These are phyloP conservation scores for Endomychus coccineus DNA, from an alignment of 2,888 invertebrate species.

Conservation along the genomic window DNA sequence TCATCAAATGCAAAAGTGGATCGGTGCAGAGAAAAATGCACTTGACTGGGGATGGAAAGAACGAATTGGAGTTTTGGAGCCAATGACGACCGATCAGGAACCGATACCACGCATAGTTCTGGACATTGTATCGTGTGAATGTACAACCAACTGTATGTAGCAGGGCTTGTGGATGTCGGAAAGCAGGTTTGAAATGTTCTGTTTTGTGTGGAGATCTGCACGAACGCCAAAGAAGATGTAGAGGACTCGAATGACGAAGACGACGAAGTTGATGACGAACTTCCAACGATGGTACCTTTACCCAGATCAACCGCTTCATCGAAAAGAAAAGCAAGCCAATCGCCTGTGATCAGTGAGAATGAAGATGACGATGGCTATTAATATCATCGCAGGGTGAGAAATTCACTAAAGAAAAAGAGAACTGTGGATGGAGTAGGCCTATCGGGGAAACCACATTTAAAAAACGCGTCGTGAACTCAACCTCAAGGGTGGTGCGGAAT, in stretches of 20 bases:
- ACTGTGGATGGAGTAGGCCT: too few species aligned
- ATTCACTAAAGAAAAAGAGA: too few species aligned
- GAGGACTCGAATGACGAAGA: conserved; percentile 5
- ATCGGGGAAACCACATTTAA: too few species aligned
- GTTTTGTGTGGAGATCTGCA: conserved; percentile 3
- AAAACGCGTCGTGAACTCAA: too few species aligned
- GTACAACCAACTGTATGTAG: conserved; percentile 12
- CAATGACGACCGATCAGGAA: conserved; percentile 10
- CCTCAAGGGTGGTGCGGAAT: too few species aligned
- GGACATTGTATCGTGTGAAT: conserved; percentile 10
- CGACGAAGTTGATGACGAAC: conserved; percentile 1
- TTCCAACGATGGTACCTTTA: conserved; percentile 6
- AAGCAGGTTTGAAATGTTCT: conserved; percentile 1
- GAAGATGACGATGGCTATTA: not conserved
- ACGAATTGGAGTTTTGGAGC: conserved; percentile 13
- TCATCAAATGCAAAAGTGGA: conserved; percentile 15
- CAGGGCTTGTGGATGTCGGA: conserved; percentile 1
- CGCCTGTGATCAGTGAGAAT: not conserved
- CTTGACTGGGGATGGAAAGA: conserved; percentile 20
- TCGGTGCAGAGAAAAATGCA: conserved; percentile 13
- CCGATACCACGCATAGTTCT: conserved; percentile 11
- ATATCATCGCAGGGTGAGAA: too few species aligned
- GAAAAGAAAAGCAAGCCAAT: conserved; percentile 6
- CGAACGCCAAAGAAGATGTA: not conserved
- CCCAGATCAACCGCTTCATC: conserved; percentile 2